phyloP scores from a whole-genome alignment of 2,113 vertebrate genomes.

The Sigmodon hispidus region DNA sequence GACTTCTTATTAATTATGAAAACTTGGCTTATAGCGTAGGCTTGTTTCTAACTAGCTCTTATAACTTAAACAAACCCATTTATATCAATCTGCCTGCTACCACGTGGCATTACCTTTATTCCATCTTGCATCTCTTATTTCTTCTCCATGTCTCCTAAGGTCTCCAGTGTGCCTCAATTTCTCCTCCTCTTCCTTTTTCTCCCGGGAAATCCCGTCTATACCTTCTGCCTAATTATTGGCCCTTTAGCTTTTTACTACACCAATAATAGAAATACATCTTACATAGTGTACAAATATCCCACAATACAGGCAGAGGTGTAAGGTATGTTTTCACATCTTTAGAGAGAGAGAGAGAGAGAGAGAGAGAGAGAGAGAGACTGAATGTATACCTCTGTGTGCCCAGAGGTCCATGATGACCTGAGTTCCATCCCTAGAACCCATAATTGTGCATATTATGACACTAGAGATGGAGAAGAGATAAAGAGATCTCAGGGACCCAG shows the following conservation, averaged over 20 bases:
- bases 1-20: not conserved
- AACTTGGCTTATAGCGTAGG: not conserved
- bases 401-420: not conserved
- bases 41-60: not conserved
- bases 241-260: not conserved
- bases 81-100: not conserved
- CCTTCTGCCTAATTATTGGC: not conserved
- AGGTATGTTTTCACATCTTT: not conserved
- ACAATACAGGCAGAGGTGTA: not conserved
- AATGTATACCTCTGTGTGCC: not conserved
- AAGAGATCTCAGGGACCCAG: not conserved
- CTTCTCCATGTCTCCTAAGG: not conserved
- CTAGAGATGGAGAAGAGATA: not conserved
- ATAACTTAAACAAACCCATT: not conserved
- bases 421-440: too few species aligned
- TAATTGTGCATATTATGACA: not conserved
- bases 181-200: not conserved
- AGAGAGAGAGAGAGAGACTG: too few species aligned
- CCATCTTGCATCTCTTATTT: not conserved
- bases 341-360: too few species aligned
- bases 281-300: not conserved
- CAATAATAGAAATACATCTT: not conserved
- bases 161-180: not conserved
- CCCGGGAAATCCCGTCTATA: not conserved
- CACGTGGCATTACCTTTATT: not conserved